Percentiles rank a stretch among this genome's conserved stretches.
phyloP scores from a whole-genome alignment of 2,888 invertebrate species.

The Platycheirus albimanus region DNA sequence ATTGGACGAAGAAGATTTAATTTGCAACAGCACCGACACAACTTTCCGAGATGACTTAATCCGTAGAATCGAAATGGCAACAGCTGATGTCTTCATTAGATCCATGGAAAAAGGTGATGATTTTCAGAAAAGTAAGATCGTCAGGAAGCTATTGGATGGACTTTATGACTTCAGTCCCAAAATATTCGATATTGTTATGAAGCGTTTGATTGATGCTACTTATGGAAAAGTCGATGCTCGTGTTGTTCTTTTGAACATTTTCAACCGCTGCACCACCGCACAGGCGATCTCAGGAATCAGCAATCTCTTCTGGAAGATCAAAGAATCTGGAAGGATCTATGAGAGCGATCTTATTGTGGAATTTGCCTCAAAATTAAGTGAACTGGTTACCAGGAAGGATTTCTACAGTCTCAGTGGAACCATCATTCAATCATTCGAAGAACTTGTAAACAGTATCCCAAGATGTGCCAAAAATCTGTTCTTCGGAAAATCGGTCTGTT shows the following conservation, averaged over 20 bases:
- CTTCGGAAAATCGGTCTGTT: slow-evolving; percentile 29
- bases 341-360: not conserved
- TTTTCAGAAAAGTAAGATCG: not conserved
- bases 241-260: slow-evolving; percentile 18
- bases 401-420: not conserved
- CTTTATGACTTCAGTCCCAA: slow-evolving; percentile 12
- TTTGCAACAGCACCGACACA: not conserved
- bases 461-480: slow-evolving; percentile 44
- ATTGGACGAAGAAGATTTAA: not conserved
- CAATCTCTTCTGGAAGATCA: slow-evolving; percentile 21
- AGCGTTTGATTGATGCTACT: slow-evolving; percentile 3
- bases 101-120: slow-evolving; percentile 10
- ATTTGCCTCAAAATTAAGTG: slow-evolving; percentile 17
- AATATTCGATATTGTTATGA: slow-evolving; percentile 20
- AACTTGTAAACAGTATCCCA: slow-evolving; percentile 34
- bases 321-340: not conserved
- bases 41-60: not conserved
- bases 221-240: not conserved
- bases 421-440: not conserved
- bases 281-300: slow-evolving; percentile 27
- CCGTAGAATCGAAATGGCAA: not conserved
- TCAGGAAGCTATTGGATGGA: not conserved
- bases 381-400: not conserved
- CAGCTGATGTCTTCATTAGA: not conserved
- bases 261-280: not conserved